Percentiles rank a stretch among this genome's conserved stretches.
Evolutionary conservation across 92 coral and sea anemone genomes (phyloP).

Genomic region (Chrysogorgia sp.): DNA sequence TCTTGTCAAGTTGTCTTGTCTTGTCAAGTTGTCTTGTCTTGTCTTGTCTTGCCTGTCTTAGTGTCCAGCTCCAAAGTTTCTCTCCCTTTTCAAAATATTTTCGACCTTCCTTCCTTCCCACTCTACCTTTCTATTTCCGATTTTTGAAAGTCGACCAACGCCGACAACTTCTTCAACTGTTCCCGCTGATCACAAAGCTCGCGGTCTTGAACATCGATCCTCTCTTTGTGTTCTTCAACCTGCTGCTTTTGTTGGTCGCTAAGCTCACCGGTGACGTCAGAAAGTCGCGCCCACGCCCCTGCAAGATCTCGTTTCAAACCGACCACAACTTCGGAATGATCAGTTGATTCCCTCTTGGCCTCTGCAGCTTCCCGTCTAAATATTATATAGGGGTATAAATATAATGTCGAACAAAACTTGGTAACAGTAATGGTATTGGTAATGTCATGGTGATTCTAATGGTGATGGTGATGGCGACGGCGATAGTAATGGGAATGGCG

Average conservation of each 20-base stretch:
- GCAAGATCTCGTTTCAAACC: slow-evolving; percentile 90
- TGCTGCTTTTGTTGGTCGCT: slow-evolving; percentile 91
- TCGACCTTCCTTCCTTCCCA: background rate
- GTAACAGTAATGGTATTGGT: background rate
- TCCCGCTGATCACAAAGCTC: slow-evolving; percentile 83
- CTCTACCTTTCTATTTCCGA: slow-evolving; percentile 66
- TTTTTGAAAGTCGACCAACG: slow-evolving; percentile 83
- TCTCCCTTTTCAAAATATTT: too few relatives aligned
- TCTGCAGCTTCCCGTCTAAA: slow-evolving; percentile 85
- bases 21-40: too few relatives aligned
- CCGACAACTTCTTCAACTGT: slow-evolving; percentile 75
- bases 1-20: too few relatives aligned
- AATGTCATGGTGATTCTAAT: too few relatives aligned
- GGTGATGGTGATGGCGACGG: too few relatives aligned
- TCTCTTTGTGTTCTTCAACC: slow-evolving; percentile 87
- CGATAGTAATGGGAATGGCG: too few relatives aligned
- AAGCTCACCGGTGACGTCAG: slow-evolving; percentile 94
- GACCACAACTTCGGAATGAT: slow-evolving; percentile 85
- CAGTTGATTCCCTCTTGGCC: slow-evolving; percentile 85
- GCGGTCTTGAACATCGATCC: slow-evolving; percentile 72
- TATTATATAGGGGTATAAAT: background rate
- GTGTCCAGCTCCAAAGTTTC: too few relatives aligned
- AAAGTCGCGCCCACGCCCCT: slow-evolving; percentile 97
- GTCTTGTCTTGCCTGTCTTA: too few relatives aligned
- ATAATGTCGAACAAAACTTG: background rate